Evolutionary conservation across 2,888 invertebrate species (phyloP).

Genomic region (Diplazon laetatorius): DNA sequence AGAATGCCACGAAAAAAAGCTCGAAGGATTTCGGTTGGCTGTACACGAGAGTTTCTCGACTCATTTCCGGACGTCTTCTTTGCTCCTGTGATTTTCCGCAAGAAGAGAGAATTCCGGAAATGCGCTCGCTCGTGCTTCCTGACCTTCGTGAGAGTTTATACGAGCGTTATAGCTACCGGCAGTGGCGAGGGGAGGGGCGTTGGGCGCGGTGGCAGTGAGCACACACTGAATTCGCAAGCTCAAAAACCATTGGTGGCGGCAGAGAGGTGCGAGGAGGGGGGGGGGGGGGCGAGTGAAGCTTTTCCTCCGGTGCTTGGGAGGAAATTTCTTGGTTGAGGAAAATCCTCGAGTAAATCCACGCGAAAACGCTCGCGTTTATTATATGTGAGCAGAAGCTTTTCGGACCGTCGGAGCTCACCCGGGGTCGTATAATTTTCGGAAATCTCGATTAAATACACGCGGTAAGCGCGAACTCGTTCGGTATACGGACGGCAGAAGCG

Average conservation of each 20-base stretch:
- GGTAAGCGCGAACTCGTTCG: not conserved
- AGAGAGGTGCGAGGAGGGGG: no score
- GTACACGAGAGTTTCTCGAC: slow-evolving; percentile 34
- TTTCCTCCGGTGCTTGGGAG: slow-evolving; percentile 12
- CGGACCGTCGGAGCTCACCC: not conserved
- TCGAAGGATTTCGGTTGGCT: slow-evolving; percentile 27
- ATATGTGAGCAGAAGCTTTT: slow-evolving; percentile 17
- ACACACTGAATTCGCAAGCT: slow-evolving; percentile 25
- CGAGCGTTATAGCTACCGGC: not conserved
- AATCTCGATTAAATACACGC: slow-evolving; percentile 38
- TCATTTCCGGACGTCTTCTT: slow-evolving; percentile 44
- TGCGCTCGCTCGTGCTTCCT: slow-evolving; percentile 29
- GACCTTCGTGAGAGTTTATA: slow-evolving; percentile 44
- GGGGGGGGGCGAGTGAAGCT: no score
- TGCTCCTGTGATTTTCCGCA: slow-evolving; percentile 35
- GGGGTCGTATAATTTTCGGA: slow-evolving; percentile 37
- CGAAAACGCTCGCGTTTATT: slow-evolving; percentile 49
- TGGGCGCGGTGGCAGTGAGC: not conserved
- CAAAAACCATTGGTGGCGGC: slow-evolving; percentile 30
- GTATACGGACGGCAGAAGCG: not conserved
- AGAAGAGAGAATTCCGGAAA: slow-evolving; percentile 48
- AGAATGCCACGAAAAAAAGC: slow-evolving; percentile 21
- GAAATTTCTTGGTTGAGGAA: slow-evolving; percentile 42
- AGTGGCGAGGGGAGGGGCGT: not conserved
- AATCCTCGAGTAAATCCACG: slow-evolving; percentile 40